Percentiles rank a stretch among this genome's conserved stretches.
Conservation (phyloP, 2,888 invertebrate species). For the Ormyrus rosae region DNA sequence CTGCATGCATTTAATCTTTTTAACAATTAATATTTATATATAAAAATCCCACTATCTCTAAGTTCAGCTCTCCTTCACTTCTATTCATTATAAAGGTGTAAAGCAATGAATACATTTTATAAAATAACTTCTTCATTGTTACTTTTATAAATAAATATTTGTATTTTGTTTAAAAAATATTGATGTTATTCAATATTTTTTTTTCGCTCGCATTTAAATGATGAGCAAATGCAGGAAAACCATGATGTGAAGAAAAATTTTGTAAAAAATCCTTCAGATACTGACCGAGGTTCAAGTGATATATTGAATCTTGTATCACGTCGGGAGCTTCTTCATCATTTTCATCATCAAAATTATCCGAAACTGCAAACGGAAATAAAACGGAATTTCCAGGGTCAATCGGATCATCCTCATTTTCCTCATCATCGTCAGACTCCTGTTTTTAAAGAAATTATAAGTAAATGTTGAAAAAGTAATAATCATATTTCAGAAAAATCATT, state of each 20-base stretch:
- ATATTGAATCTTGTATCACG: conserved; percentile 80
- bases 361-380: background rate
- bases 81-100: conserved; percentile 2
- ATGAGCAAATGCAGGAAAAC: conserved; percentile 79
- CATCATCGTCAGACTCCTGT: conserved; percentile 72
- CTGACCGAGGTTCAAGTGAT: conserved; percentile 80
- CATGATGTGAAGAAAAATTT: conserved; percentile 81
- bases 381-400: conserved; percentile 68
- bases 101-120: conserved; percentile 5
- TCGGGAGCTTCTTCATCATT: conserved; percentile 78
- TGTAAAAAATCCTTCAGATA: conserved; percentile 82
- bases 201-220: conserved; percentile 80
- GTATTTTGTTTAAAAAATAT: conserved; percentile 57
- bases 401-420: conserved; percentile 64
- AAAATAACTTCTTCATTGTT: conserved; percentile 24
- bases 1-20: too few relatives aligned
- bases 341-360: conserved; percentile 66
- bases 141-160: conserved; percentile 6
- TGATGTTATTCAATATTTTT: conserved; percentile 75
- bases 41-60: background rate
- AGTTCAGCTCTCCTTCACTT: background rate
- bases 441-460: conserved; percentile 23
- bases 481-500: background rate
- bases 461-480: background rate
- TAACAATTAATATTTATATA: too few relatives aligned